Base-by-base conservation (phyloP, 1,140 invertebrate species). In the Drosophila erecta region DNA sequence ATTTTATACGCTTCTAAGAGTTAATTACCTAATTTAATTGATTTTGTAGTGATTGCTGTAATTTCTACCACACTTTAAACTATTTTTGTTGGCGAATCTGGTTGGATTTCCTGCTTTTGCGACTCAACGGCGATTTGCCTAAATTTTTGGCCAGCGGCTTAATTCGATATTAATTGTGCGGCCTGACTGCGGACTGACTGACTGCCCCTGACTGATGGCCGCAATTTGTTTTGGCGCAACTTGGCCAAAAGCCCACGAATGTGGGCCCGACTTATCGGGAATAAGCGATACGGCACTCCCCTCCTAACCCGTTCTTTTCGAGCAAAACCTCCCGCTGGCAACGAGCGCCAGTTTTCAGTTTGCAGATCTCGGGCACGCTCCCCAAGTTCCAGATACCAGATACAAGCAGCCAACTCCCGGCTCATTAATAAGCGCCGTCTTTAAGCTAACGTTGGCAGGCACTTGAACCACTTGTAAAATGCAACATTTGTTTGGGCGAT, bases 401-500 rank as follows among this genome's bases (percentile, higher is more conserved):
- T 62, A 40, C 37, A 14, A 4, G 37, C 41, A 20, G 11, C 41
- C 51, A 71, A 54, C 60, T 46, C 54, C 38, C 46, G 81, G 79
- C 83, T 86, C 83, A 86, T 86, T 86, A 86, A 86, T 86, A 86
- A 86, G 84, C 83, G 75, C 79, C 83, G 83, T 87, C 83, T 86
- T 86, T 86, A 87, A 38, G 71, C 80, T 51, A 79, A 84, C 72
- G 76, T 69, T 73, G 73, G 64, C 73, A 77, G 73, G 73, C 72
- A 84, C 84, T 89, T 89, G 84, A 89, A 87, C 84, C 83, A 83
- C 84, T 87, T 87, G 84, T 87, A 87, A 87, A 87, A 87, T 83
- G 89, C 87, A 90, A 89, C 89, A 90, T 90, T 90, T 91, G 90
- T 91, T 90, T 90, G 79, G 73, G 80, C 87, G 87, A 90, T 90